Conservation (phyloP, 2,113 vertebrate species). For the Collichthys lucidus region DNA sequence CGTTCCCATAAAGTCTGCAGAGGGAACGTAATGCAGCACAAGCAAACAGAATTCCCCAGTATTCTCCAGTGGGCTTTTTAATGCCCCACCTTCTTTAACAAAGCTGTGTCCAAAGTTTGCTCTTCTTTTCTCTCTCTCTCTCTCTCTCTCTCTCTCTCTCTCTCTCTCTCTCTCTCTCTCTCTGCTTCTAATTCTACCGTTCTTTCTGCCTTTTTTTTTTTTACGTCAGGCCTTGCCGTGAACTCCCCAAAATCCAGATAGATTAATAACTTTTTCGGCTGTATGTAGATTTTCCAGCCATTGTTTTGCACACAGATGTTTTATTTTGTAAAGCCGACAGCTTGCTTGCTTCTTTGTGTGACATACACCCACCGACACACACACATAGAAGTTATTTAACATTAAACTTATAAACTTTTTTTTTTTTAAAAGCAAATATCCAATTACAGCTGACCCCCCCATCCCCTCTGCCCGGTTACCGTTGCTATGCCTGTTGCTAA, state of each 20-base stretch:
- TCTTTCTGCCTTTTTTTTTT: not conserved
- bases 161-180: too few species aligned
- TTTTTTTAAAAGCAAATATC: not conserved
- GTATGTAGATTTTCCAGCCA: fast-evolving
- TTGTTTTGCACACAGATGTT: not conserved
- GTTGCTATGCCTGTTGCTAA: too few species aligned
- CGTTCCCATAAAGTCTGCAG: conserved; percentile 65
- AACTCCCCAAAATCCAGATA: not conserved
- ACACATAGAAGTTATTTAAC: not conserved
- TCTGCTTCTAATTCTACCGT: too few species aligned
- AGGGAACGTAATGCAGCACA: conserved; percentile 61
- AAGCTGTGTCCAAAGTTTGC: conserved; percentile 53
- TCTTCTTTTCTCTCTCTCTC: not conserved
- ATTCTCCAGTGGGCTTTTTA: conserved; percentile 70
- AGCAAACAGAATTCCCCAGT: conserved; percentile 76
- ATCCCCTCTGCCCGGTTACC: too few species aligned
- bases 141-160: conserved; percentile 4
- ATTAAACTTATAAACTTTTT: not conserved
- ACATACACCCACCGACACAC: not conserved
- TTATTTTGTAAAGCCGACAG: not conserved
- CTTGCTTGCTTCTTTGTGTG: not conserved
- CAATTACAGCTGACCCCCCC: not conserved
- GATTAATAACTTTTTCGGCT: not conserved
- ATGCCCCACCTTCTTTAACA: conserved; percentile 65
- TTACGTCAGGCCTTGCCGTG: too few species aligned